Percentiles rank a stretch among this genome's conserved stretches.
Evolutionary conservation across 1,140 invertebrate genomes (phyloP).

Genomic region (Euschistus heros): DNA sequence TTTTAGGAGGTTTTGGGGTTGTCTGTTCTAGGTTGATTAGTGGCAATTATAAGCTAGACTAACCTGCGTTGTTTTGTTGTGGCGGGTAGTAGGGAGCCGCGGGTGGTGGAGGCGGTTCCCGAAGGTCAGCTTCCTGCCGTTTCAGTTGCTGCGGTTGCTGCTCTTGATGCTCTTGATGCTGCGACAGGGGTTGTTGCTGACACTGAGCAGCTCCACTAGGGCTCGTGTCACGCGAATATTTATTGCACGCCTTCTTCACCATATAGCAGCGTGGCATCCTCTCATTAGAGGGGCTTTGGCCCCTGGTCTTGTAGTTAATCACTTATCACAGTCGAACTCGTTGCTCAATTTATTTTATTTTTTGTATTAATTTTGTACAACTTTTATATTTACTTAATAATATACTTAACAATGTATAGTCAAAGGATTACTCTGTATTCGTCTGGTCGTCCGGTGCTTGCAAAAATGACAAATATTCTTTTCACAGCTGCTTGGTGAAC

Average conservation of each 20-base stretch:
- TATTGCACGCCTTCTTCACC: slow-evolving; percentile 46
- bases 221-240: slow-evolving; percentile 38
- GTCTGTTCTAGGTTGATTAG: too few relatives aligned
- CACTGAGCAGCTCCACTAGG: slow-evolving; percentile 23
- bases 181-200: slow-evolving; percentile 24
- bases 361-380: background rate
- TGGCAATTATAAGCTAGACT: background rate
- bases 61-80: background rate
- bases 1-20: too few relatives aligned
- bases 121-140: background rate
- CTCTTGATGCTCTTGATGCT: background rate
- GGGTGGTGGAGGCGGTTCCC: background rate
- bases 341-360: slow-evolving; percentile 8
- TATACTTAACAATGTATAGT: background rate
- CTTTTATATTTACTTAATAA: slow-evolving; percentile 5
- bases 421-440: slow-evolving; percentile 10
- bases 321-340: slow-evolving; percentile 19
- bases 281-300: slow-evolving; percentile 1
- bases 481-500: background rate
- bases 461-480: too few relatives aligned
- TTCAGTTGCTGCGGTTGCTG: background rate
- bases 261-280: slow-evolving; percentile 44
- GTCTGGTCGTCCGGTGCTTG: slow-evolving; percentile 1
- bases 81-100: background rate
- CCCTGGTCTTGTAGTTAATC: background rate